Evolutionary conservation across 2,888 invertebrate genomes (phyloP), one percentile per base, ranked within the genome.

Genomic region (Xestia rhomboidea): DNA sequence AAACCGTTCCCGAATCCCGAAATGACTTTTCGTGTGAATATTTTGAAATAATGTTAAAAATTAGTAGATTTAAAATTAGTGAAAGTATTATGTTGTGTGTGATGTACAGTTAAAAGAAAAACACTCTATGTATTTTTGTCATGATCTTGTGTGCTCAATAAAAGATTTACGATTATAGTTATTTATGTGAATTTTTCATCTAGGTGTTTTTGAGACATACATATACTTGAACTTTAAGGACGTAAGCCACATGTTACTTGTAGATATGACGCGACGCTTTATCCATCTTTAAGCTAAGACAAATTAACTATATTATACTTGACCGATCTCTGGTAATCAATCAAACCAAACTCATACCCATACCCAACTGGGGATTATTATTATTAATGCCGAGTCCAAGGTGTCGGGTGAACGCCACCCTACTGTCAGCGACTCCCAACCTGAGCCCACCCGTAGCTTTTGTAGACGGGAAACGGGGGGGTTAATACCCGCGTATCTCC

Each of bases 301-400:
- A 57, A 57, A 7, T 27, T 6, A 57, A 57, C 27, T 54, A n/a
- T 54, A 30, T 57, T 30, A 10, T 11, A n/a, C 64, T 18, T 15
- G 15, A n/a, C n/a, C 64, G 41, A 64, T 41, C 64, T 41, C n/a
- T 64, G 41, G n/a, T 60, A n/a, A 78, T 60, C 24, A 67, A 44
- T 73, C 76, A 30, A 46, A 46, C 34, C 54, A 67, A 69, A 70
- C 46, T 66, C 68, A 63, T 44, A 44, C 41, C 30, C 38, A 49
- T 49, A 64, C 64, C 68, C 41, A 38, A 44, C 73, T 70, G 62
- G 79, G 74, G 38, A 82, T 82, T 83, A 73, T 73, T 82, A 82
- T 82, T 83, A 82, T 60, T 68, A 71, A 46, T 51, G 63, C 15
- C 41, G 62, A 34, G 41, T 10, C 38, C 51, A 24, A 68, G 57